These are phyloP conservation scores for Drosophila tristis DNA, from an alignment of 1,140 invertebrate genomes.

Conservation along the genomic window DNA sequence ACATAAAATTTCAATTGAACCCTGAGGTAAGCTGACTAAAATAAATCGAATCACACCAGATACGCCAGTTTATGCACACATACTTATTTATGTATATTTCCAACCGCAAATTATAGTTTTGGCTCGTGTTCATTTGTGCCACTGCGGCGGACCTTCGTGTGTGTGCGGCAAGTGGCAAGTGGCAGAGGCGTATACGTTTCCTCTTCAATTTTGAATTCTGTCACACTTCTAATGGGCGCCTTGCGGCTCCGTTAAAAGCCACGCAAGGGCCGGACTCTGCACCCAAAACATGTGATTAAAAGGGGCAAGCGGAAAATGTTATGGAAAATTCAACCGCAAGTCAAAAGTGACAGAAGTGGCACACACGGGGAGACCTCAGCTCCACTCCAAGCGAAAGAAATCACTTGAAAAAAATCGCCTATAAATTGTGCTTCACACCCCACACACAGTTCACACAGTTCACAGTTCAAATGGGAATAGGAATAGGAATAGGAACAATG, in stretches of 20 bases:
- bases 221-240: conserved; percentile 73
- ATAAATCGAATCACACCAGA: too few relatives aligned
- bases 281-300: conserved; percentile 63
- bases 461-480: conserved; percentile 39
- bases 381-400: conserved; percentile 63
- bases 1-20: too few relatives aligned
- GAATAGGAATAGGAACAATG: conserved; percentile 38
- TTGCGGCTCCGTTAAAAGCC: conserved; percentile 50
- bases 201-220: conserved; percentile 75
- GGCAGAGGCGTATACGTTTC: conserved; percentile 67
- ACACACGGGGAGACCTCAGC: conserved; percentile 42
- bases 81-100: too few relatives aligned
- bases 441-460: conserved; percentile 9
- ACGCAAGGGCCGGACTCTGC: conserved; percentile 46
- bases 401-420: conserved; percentile 70
- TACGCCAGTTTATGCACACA: too few relatives aligned
- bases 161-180: conserved; percentile 32
- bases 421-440: conserved; percentile 66
- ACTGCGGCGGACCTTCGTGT: conserved; percentile 38
- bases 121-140: conserved; percentile 23
- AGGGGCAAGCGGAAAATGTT: conserved; percentile 6
- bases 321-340: conserved; percentile 55
- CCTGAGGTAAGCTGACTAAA: neutral
- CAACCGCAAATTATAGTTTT: conserved; percentile 9
- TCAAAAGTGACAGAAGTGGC: conserved; percentile 71